Base-by-base conservation (phyloP, 2,113 vertebrate species). In the Lophius piscatorius region DNA sequence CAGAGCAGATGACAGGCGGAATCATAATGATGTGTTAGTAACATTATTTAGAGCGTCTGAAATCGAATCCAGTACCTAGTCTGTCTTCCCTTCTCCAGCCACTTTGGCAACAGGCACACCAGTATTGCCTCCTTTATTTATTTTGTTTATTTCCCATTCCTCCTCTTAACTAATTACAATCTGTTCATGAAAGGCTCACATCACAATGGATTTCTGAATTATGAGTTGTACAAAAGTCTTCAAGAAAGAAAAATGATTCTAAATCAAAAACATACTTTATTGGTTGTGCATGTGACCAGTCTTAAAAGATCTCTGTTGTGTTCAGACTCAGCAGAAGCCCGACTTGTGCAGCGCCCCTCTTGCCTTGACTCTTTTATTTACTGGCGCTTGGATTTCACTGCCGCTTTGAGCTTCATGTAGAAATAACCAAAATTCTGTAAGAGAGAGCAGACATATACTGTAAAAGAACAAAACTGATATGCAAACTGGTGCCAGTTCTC, bases 371-470 rank as follows among this genome's bases (percentile, higher is more conserved):
- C 22, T 11, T n/a, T 16, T 21, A 1, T 60, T 91, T 58, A 90
- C 36, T 89, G 86, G 33, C 76, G 80, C 70, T 91, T 92, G 34
- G 65, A 69, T 64, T 91, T 91, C 57, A 85, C 57, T 10, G 78
- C 63, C 18, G 76, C 74, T 71, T 87, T 91, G 36, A 92, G 63
- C 70, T 82, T 89, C 22, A 35, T 70, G 73, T 90, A 92, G 31
- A 90, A 31, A 22, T 29, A 69, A 16, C 70, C 73, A 21, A 88
- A 90, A 64, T 87, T 91, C 91, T 92, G 78, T 13, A 61, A 67
- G 62, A 51, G 55, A 78, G 47, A 68, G n/a, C 8, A 70, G 17
- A 62, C 24, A 62, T 6, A 59, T 12, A 7, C 7, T 11, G 6
- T 63, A 3, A 39, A 63, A 33, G 31, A 51, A n/a, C 38, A 29